phyloP scores from a whole-genome alignment of 1,140 invertebrate genomes.

The Wiebesia pumilae region DNA sequence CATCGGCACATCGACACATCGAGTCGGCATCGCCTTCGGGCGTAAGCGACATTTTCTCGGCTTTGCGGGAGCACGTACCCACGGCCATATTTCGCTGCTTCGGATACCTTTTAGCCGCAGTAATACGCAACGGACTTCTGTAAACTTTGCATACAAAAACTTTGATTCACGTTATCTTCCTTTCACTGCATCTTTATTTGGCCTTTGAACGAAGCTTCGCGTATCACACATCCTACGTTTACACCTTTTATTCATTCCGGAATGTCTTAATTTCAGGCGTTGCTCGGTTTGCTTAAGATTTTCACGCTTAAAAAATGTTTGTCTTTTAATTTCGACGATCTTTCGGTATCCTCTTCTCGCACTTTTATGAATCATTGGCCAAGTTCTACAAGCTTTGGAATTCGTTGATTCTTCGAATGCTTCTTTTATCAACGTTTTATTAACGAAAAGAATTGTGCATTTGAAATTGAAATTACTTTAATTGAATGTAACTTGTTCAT shows the following conservation, averaged over 20 bases:
- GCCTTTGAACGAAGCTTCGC: not conserved
- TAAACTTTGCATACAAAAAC: not conserved
- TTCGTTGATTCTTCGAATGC: not conserved
- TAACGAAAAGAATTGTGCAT: not conserved
- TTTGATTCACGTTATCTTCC: not conserved
- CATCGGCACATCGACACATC: conserved; percentile 10
- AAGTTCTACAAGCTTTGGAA: not conserved
- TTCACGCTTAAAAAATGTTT: not conserved
- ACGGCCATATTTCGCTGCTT: not conserved
- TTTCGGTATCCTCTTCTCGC: not conserved
- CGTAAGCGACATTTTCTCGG: not conserved
- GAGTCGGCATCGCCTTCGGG: not conserved
- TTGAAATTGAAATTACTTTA: not conserved
- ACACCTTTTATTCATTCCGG: not conserved
- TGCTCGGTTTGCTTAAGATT: not conserved
- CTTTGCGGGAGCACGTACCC: conserved; percentile 16
- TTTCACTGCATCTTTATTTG: not conserved
- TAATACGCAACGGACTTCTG: not conserved
- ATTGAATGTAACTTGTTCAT: not conserved
- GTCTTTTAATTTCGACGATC: not conserved
- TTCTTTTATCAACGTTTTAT: not conserved
- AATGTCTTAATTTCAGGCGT: not conserved
- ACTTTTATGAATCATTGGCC: not conserved
- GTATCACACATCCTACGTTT: not conserved
- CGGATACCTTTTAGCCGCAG: not conserved